A percentile compares a stretch with the other conserved stretches of the same genome.
Evolutionary conservation across 1,140 invertebrate genomes (phyloP).

Genomic region (Drosophila gunungcola): DNA sequence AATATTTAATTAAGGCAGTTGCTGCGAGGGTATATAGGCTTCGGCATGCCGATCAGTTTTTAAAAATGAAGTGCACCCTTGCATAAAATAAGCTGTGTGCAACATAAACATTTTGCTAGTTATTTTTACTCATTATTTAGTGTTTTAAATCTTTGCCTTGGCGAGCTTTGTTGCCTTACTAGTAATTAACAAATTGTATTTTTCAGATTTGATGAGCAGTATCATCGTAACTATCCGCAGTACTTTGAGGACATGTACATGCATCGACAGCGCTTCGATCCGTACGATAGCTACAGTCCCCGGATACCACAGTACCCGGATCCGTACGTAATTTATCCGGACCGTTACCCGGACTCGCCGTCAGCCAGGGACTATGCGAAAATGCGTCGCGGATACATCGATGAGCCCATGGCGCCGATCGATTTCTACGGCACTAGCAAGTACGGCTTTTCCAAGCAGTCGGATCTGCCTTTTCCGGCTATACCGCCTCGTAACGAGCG

Average conservation of each 20-base stretch:
- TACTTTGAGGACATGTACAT: conserved; percentile 81
- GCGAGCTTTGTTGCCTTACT: too few relatives aligned
- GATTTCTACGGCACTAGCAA: conserved; percentile 57
- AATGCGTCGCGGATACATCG: conserved; percentile 56
- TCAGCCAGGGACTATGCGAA: conserved; percentile 64
- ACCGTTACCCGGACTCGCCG: conserved; percentile 75
- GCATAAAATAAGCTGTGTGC: too few relatives aligned
- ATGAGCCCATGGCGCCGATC: conserved; percentile 34
- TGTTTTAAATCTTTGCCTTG: too few relatives aligned
- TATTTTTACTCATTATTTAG: too few relatives aligned
- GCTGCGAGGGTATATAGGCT: too few relatives aligned
- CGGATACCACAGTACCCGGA: conserved; percentile 77
- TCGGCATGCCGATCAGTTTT: too few relatives aligned
- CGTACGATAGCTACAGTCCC: conserved; percentile 82
- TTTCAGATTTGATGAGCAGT: conserved; percentile 75
- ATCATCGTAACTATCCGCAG: conserved; percentile 75
- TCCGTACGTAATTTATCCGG: conserved; percentile 78
- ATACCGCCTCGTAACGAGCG: conserved; percentile 64
- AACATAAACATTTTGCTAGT: too few relatives aligned
- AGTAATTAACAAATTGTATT: conserved; percentile 4
- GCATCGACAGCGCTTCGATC: conserved; percentile 73
- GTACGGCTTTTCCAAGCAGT: conserved; percentile 54
- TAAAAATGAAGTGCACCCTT: too few relatives aligned
- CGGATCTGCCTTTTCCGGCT: conserved; percentile 34
- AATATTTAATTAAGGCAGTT: too few relatives aligned